Conservation (phyloP, 2,797 vertebrate species). For the Neopelma chrysocephalum region DNA sequence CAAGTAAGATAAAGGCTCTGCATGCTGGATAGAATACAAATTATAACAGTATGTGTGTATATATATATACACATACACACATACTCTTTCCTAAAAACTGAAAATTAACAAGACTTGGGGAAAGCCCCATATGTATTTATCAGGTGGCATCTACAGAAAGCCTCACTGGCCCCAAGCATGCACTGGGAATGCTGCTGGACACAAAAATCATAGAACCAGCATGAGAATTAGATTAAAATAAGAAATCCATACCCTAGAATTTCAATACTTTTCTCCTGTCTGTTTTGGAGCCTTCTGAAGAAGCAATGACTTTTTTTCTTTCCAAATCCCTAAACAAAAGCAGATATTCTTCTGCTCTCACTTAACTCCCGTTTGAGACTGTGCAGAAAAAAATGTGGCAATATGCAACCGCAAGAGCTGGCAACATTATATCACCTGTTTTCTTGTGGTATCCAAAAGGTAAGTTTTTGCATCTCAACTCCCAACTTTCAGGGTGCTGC, state of each 20-base stretch:
- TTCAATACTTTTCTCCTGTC: not conserved
- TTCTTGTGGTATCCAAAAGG: not conserved
- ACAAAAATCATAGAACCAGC: not conserved
- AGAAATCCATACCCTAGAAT: not conserved
- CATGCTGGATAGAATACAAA: not conserved
- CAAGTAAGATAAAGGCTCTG: not conserved
- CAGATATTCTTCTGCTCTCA: not conserved
- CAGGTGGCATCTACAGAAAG: not conserved
- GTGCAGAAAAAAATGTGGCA: not conserved
- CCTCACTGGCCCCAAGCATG: not conserved
- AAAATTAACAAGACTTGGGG: not conserved
- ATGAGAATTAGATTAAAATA: not conserved
- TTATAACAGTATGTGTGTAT: not conserved
- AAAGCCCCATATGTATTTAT: not conserved
- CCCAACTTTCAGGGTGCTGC: not conserved
- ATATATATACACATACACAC: rapidly evolving
- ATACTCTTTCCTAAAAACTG: not conserved
- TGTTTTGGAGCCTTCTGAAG: not conserved
- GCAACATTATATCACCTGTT: not conserved
- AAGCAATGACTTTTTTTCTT: not conserved
- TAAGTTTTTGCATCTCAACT: not conserved
- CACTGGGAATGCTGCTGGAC: not conserved
- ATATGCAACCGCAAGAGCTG: not conserved
- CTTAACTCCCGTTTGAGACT: not conserved
- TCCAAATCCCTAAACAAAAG: not conserved